These are phyloP conservation scores for Chloroclystis v-ata DNA, from an alignment of 2,888 invertebrate genomes.

Conservation along the genomic window DNA sequence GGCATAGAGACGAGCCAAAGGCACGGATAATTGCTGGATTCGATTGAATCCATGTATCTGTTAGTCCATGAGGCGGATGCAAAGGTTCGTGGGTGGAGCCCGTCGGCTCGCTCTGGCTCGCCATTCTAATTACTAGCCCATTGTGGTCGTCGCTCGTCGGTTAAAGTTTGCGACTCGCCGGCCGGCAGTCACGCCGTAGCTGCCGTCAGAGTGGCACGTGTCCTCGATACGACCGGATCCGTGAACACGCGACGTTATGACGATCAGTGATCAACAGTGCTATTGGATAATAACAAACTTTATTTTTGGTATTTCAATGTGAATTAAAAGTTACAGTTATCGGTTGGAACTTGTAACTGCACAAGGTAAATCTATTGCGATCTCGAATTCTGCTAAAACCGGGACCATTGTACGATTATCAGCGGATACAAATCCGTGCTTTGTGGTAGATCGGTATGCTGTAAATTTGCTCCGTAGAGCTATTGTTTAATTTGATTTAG, in stretches of 20 bases:
- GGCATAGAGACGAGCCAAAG: neutral
- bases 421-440: constrained; percentile 46
- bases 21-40: constrained; percentile 4
- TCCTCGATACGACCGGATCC: constrained; percentile 29
- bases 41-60: constrained; percentile 45
- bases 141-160: constrained; percentile 58
- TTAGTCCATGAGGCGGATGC: constrained; percentile 70
- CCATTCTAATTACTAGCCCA: constrained; percentile 74
- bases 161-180: constrained; percentile 66
- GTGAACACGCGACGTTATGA: constrained; percentile 62
- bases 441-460: constrained; percentile 33
- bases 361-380: constrained; percentile 73
- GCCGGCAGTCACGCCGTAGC: constrained; percentile 67
- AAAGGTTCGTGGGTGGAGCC: constrained; percentile 71
- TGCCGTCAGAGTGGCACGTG: constrained; percentile 54
- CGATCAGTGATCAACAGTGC: constrained; percentile 68
- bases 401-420: constrained; percentile 53
- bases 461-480: constrained; percentile 29
- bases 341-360: constrained; percentile 53
- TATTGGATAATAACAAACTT: constrained; percentile 52
- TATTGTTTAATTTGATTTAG: constrained; percentile 25
- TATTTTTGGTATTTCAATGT: constrained; percentile 50
- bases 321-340: constrained; percentile 39
- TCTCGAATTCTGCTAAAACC: constrained; percentile 63
- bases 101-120: constrained; percentile 58